Evolutionary conservation across 2,113 vertebrate genomes (phyloP).

Genomic region (Atherinomorus stipes): DNA sequence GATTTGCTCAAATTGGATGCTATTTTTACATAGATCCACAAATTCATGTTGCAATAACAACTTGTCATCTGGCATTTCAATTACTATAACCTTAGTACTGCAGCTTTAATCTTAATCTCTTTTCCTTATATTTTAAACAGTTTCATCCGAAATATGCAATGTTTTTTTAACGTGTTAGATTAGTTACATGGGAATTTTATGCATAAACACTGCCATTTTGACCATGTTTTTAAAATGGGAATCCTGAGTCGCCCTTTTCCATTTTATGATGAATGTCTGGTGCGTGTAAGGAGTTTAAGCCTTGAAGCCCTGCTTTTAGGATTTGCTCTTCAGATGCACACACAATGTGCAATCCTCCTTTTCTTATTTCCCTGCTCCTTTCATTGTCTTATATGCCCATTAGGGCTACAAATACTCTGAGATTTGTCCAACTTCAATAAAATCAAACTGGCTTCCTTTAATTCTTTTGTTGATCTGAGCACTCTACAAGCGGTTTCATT

Average conservation of each 20-base stretch:
- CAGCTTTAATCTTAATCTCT: no score
- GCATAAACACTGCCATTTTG: neutral
- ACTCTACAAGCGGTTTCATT: conserved; percentile 47
- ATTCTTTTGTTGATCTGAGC: conserved; percentile 40
- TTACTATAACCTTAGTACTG: no score
- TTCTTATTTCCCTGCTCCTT: neutral
- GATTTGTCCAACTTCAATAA: conserved; percentile 22
- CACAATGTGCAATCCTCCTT: no score
- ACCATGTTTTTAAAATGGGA: neutral
- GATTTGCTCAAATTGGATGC: no score
- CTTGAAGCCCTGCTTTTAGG: neutral
- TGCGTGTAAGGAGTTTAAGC: no score
- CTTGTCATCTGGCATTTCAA: no score
- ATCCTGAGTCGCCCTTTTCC: neutral
- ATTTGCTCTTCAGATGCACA: neutral
- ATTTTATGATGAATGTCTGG: neutral
- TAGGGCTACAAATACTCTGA: neutral
- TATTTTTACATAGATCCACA: no score
- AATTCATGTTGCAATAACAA: no score
- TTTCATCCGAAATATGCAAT: no score
- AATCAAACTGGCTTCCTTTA: conserved; percentile 38
- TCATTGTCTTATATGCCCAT: neutral
- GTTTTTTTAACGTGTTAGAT: no score
- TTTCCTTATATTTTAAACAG: no score
- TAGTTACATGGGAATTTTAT: no score